These are phyloP conservation scores for Zeugodacus cucurbitae DNA, from an alignment of 1,140 invertebrate species.

Conservation along the genomic window DNA sequence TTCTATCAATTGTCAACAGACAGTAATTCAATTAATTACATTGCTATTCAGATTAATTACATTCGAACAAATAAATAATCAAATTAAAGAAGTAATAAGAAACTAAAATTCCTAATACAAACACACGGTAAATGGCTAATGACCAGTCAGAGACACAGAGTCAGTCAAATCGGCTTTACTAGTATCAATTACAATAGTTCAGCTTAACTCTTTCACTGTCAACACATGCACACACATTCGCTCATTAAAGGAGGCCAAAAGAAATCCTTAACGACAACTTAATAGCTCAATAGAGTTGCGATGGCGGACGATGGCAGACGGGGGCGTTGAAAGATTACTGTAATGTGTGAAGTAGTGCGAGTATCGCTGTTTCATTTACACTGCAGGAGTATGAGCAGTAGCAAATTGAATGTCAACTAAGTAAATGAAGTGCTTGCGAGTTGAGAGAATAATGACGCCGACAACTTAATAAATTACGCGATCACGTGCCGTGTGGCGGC, in stretches of 20 bases:
- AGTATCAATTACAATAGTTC: neutral
- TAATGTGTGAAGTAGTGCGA: neutral
- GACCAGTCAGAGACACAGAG: neutral
- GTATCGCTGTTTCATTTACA: neutral
- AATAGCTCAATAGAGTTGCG: neutral
- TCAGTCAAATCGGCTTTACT: constrained; percentile 4
- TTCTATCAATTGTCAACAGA: neutral
- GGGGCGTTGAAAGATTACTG: neutral
- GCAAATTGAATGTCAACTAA: neutral
- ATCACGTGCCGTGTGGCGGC: constrained; percentile 22
- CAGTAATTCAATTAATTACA: constrained; percentile 24
- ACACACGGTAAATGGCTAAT: neutral
- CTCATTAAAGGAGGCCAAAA: neutral
- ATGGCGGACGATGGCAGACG: neutral
- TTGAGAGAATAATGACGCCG: neutral
- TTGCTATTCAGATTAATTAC: constrained; percentile 13
- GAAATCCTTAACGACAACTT: constrained; percentile 28
- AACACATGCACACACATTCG: neutral
- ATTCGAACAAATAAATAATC: constrained; percentile 18
- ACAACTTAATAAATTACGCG: constrained; percentile 26
- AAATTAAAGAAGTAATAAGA: neutral
- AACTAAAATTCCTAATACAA: neutral
- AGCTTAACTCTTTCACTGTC: neutral
- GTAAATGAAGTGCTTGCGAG: neutral
- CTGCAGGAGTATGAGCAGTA: neutral